phyloP scores from a whole-genome alignment of 2,113 vertebrate species.

The Triplophysa tibetana region DNA sequence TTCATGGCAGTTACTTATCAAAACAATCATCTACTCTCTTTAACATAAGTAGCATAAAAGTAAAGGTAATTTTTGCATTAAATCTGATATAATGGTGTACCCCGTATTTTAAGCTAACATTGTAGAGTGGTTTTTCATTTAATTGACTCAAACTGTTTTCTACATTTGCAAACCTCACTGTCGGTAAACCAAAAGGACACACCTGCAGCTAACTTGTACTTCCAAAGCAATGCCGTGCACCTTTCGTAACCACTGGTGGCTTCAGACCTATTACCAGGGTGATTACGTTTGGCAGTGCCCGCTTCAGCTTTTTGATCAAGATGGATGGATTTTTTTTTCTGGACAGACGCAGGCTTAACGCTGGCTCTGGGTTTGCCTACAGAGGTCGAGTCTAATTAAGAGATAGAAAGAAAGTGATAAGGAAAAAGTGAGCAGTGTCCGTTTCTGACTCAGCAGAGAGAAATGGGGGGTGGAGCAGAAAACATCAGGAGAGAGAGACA shows the following conservation, averaged over 20 bases:
- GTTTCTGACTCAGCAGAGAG: slow-evolving; percentile 30
- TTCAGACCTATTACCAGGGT: slow-evolving; percentile 49
- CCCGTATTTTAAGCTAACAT: neutral
- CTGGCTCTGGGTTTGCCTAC: slow-evolving; percentile 46
- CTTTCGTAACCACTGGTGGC: neutral
- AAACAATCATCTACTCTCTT: too few relatives aligned
- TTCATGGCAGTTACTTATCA: too few relatives aligned
- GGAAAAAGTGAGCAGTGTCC: slow-evolving; percentile 17
- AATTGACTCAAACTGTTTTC: neutral
- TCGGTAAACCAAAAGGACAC: neutral
- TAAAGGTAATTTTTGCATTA: too few relatives aligned
- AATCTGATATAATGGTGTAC: too few relatives aligned
- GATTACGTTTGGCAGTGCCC: slow-evolving; percentile 55
- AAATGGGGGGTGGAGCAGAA: neutral
- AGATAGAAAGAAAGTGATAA: slow-evolving; percentile 41
- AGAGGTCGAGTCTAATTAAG: slow-evolving; percentile 56
- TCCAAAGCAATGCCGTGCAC: neutral
- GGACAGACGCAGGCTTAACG: slow-evolving; percentile 46
- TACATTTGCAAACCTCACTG: neutral
- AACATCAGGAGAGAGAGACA: neutral
- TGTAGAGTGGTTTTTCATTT: neutral
- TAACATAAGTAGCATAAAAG: too few relatives aligned
- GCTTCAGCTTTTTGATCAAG: slow-evolving; percentile 54
- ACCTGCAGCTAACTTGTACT: slow-evolving; percentile 11
- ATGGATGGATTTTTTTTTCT: slow-evolving; percentile 58